These are phyloP conservation scores for Myotis yumanensis DNA, from an alignment of 2,113 vertebrate genomes.

Conservation along the genomic window DNA sequence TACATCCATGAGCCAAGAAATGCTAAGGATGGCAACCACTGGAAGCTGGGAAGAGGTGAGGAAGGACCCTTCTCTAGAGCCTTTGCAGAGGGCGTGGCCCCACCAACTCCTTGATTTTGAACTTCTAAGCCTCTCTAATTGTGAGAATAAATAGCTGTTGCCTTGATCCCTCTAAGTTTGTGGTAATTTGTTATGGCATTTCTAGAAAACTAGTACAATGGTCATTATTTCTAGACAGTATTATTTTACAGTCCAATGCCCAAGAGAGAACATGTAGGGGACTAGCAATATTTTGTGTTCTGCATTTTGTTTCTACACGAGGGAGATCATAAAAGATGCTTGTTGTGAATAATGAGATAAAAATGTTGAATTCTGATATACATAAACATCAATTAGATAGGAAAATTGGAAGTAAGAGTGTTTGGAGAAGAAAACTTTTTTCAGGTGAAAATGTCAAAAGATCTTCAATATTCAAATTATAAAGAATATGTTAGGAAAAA, in stretches of 20 bases:
- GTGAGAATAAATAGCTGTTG: neutral
- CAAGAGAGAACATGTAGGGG: neutral
- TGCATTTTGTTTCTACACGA: neutral
- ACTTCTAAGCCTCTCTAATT: neutral
- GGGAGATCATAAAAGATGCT: neutral
- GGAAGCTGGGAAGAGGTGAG: neutral
- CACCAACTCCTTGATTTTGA: neutral
- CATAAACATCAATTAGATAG: neutral
- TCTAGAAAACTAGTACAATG: neutral
- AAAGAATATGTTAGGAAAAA: neutral
- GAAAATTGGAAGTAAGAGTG: neutral
- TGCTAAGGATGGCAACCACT: neutral
- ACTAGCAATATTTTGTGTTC: neutral
- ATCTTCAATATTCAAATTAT: slow-evolving; percentile 37
- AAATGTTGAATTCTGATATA: slow-evolving; percentile 5
- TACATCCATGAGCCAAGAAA: neutral
- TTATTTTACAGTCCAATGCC: neutral
- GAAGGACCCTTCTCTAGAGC: rapidly evolving
- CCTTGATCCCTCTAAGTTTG: neutral
- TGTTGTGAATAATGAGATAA: slow-evolving; percentile 13
- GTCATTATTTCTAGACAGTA: neutral
- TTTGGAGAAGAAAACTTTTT: slow-evolving; percentile 25
- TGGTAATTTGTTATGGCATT: neutral
- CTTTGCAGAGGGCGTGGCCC: too few relatives aligned
- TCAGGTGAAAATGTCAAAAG: slow-evolving; percentile 33